A percentile compares a stretch with the other conserved stretches of the same genome.
Evolutionary conservation across 2,888 invertebrate genomes (phyloP).

Genomic region (Willowsia nigromaculata): DNA sequence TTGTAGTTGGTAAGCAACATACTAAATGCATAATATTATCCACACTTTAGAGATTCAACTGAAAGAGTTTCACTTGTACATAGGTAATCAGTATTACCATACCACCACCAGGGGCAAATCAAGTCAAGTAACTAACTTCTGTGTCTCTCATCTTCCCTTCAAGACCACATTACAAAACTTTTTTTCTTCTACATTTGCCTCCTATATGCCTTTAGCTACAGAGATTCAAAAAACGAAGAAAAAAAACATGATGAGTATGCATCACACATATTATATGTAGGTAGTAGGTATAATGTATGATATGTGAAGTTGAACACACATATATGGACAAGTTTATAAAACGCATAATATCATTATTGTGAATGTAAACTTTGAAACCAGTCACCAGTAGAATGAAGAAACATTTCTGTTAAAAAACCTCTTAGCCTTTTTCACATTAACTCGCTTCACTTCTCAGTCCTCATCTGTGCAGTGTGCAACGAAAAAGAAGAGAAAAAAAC

Average conservation of each 20-base stretch:
- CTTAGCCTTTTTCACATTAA: conserved; percentile 18
- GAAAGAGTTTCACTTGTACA: background rate
- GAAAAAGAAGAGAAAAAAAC: background rate
- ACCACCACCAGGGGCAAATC: conserved; percentile 10
- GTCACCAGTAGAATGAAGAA: background rate
- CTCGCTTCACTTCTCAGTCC: conserved; percentile 48
- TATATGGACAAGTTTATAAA: no score
- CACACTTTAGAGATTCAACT: background rate
- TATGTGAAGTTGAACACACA: no score
- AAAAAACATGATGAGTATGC: no score
- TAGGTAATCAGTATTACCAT: conserved; percentile 17
- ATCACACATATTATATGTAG: no score
- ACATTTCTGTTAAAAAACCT: conserved; percentile 4
- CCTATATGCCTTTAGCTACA: conserved; percentile 3
- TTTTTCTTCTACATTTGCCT: conserved; percentile 18
- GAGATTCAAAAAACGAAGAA: background rate
- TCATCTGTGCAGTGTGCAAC: conserved; percentile 25
- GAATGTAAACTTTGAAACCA: no score
- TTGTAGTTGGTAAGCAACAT: background rate
- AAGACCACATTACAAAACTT: conserved; percentile 2
- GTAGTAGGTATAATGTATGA: no score
- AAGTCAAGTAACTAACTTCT: conserved; percentile 17
- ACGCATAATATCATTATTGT: no score
- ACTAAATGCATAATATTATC: background rate
- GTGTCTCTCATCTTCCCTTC: background rate